A percentile compares a stretch with the other conserved stretches of the same genome.
Conservation (phyloP, 2,797 vertebrate species). For the Allobates femoralis region DNA sequence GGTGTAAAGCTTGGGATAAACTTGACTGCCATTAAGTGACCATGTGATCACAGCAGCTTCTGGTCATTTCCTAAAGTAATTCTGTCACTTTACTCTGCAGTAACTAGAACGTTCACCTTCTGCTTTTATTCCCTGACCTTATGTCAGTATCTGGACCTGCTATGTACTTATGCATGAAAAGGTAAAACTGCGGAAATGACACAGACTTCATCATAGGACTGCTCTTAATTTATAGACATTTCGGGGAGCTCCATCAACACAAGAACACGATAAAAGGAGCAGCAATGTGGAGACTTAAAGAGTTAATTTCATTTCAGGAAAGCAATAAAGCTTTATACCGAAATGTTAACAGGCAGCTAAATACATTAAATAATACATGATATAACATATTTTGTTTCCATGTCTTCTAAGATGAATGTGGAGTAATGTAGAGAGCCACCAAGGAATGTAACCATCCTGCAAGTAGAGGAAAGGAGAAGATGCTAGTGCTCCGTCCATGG, state of each 20-base stretch:
- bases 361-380: constrained; percentile 51
- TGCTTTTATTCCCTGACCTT: background rate
- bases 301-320: constrained; percentile 2
- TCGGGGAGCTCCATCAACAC: background rate
- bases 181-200: background rate
- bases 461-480: background rate
- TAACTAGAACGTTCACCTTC: background rate
- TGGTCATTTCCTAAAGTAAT: background rate
- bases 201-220: background rate
- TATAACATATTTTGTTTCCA: constrained; percentile 34
- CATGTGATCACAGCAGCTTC: background rate
- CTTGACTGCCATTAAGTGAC: background rate
- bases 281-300: background rate
- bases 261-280: background rate
- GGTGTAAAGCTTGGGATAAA: background rate
- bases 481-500: background rate
- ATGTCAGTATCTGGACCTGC: background rate
- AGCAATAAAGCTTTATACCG: background rate
- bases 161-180: background rate
- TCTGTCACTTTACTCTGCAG: background rate
- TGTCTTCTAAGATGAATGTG: constrained; percentile 35
- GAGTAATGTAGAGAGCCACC: constrained; percentile 17
- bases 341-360: constrained; percentile 49
- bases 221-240: background rate
- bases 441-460: constrained; percentile 8